Conservation (phyloP, 1,140 invertebrate species). For the Cataglyphis hispanica region DNA sequence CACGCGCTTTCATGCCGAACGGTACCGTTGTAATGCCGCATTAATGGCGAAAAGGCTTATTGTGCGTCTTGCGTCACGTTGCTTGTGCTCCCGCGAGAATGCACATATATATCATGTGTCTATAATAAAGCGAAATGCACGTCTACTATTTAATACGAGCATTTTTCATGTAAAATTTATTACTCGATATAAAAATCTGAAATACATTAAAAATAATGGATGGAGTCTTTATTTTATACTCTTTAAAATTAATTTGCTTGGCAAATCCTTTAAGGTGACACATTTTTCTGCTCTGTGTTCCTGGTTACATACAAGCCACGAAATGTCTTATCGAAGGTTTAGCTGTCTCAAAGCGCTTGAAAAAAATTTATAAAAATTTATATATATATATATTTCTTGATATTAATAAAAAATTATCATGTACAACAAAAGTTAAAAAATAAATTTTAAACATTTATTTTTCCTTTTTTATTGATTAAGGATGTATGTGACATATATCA, state of each 20-base stretch:
- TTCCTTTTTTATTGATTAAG: no score
- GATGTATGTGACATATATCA: no score
- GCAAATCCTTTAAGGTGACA: no score
- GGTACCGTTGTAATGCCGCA: constrained; percentile 44
- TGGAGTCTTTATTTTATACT: background rate
- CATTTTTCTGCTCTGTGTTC: no score
- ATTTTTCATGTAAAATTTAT: background rate
- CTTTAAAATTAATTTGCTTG: background rate
- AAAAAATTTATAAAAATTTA: no score
- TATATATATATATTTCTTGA: no score
- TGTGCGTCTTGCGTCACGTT: constrained; percentile 30
- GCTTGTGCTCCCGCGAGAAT: background rate
- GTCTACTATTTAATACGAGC: background rate
- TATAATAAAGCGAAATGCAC: background rate
- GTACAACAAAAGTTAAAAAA: no score
- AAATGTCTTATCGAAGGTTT: no score
- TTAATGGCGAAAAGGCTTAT: constrained; percentile 48
- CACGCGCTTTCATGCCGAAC: constrained; percentile 59
- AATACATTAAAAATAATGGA: background rate
- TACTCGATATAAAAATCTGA: background rate
- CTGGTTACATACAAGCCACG: no score
- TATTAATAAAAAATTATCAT: no score
- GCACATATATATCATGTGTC: background rate
- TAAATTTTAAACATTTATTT: no score
- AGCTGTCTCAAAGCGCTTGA: no score